Percentiles rank a stretch among this genome's conserved stretches.
Evolutionary conservation across 2,888 invertebrate species (phyloP).

Genomic region (Thecocarcelia acutangulata): DNA sequence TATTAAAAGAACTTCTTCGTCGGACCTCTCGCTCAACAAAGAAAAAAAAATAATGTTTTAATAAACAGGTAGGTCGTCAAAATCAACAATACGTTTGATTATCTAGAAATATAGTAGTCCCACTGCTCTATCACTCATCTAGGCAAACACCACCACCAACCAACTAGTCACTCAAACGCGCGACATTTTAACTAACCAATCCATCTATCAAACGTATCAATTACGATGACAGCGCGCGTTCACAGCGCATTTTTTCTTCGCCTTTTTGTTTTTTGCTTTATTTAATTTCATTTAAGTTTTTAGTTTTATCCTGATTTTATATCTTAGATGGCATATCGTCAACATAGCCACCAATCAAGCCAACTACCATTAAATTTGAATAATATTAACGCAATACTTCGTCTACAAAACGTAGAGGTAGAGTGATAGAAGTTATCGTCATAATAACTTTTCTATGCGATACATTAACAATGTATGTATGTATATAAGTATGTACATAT

Average conservation of each 20-base stretch:
- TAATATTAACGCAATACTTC: slow-evolving; percentile 64
- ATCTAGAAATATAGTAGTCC: slow-evolving; percentile 64
- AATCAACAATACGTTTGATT: slow-evolving; percentile 63
- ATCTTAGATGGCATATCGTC: slow-evolving; percentile 68
- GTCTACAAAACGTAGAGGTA: neutral
- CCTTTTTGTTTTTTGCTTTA: slow-evolving; percentile 52
- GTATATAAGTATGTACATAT: slow-evolving; percentile 1
- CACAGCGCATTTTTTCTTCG: slow-evolving; percentile 52
- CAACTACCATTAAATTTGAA: slow-evolving; percentile 70
- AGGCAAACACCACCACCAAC: slow-evolving; percentile 35
- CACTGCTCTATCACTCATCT: slow-evolving; percentile 64
- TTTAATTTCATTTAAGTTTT: slow-evolving; percentile 53
- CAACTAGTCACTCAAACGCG: slow-evolving; percentile 68
- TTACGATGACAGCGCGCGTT: slow-evolving; percentile 77
- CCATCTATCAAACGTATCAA: slow-evolving; percentile 80
- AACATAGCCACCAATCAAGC: slow-evolving; percentile 68
- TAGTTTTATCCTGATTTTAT: slow-evolving; percentile 61
- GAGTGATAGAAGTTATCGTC: slow-evolving; percentile 24
- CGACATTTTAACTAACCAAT: slow-evolving; percentile 72
- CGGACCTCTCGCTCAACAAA: no score
- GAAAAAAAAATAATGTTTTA: slow-evolving; percentile 29
- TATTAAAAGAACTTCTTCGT: neutral
- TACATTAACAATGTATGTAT: slow-evolving; percentile 39
- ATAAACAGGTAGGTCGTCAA: slow-evolving; percentile 69
- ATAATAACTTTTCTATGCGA: slow-evolving; percentile 32